A percentile compares a stretch with the other conserved stretches of the same genome.
These are phyloP conservation scores for Casuarius casuarius DNA, from an alignment of 2,113 vertebrate genomes.

Conservation along the genomic window DNA sequence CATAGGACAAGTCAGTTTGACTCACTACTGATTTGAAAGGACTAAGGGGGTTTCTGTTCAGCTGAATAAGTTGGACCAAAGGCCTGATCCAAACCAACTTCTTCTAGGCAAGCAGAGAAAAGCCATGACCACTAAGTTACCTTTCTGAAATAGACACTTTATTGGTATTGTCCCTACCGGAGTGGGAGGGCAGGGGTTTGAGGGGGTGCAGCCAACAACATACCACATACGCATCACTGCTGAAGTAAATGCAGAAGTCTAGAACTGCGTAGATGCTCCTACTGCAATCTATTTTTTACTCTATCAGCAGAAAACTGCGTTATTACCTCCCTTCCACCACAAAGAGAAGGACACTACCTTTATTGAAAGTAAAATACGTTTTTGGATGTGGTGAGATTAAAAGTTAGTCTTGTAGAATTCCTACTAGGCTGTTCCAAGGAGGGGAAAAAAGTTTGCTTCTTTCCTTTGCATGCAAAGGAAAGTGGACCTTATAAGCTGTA, in stretches of 20 bases:
- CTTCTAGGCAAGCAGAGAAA: background rate
- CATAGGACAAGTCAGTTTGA: background rate
- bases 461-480: background rate
- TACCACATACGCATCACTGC: rapidly evolving
- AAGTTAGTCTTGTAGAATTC: background rate
- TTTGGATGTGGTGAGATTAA: background rate
- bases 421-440: background rate
- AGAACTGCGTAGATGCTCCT: background rate
- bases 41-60: background rate
- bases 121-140: background rate
- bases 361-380: background rate
- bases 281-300: background rate
- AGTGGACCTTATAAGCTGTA: rapidly evolving
- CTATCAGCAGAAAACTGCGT: background rate
- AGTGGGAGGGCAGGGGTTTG: too few species aligned
- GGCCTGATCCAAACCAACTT: background rate
- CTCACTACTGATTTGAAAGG: background rate
- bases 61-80: background rate
- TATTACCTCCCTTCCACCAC: background rate
- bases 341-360: background rate
- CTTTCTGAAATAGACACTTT: background rate
- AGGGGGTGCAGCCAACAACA: too few species aligned
- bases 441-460: background rate
- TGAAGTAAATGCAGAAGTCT: background rate
- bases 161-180: background rate